Conservation (phyloP, 1,140 invertebrate species). For the Drosophila nigromelanica region DNA sequence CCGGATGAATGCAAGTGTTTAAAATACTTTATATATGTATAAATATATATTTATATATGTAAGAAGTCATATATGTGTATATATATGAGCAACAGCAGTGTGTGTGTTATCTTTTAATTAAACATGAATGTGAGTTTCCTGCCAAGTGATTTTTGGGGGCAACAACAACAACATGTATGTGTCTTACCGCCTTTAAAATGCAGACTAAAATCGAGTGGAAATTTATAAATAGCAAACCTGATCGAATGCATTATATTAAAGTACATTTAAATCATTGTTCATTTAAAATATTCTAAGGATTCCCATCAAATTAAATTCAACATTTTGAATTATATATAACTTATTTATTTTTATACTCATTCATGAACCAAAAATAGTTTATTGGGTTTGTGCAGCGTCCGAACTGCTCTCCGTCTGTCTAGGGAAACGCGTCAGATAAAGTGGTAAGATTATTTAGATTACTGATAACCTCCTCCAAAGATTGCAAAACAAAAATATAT, state of each 20-base stretch:
- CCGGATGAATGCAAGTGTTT: slow-evolving; percentile 63
- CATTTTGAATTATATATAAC: too few species aligned
- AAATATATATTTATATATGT: background rate
- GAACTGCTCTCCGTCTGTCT: too few species aligned
- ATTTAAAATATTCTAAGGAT: too few species aligned
- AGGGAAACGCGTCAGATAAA: too few species aligned
- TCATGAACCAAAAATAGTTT: too few species aligned
- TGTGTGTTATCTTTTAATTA: slow-evolving; percentile 78
- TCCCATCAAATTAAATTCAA: too few species aligned
- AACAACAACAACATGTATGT: slow-evolving; percentile 40
- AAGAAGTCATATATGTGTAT: background rate
- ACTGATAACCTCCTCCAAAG: too few species aligned
- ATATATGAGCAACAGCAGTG: background rate
- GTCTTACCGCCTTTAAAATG: background rate
- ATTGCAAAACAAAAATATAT: too few species aligned
- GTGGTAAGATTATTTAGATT: too few species aligned
- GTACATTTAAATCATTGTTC: slow-evolving; percentile 5
- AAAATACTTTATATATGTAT: slow-evolving; percentile 46
- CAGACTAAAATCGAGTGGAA: slow-evolving; percentile 1
- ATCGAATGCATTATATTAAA: background rate
- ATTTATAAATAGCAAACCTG: background rate
- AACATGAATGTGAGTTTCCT: slow-evolving; percentile 66
- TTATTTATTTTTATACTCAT: too few species aligned
- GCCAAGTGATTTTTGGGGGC: slow-evolving; percentile 50
- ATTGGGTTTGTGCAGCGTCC: too few species aligned